Evolutionary conservation across 2,888 invertebrate species (phyloP).

Genomic region (Conomelus anceps): DNA sequence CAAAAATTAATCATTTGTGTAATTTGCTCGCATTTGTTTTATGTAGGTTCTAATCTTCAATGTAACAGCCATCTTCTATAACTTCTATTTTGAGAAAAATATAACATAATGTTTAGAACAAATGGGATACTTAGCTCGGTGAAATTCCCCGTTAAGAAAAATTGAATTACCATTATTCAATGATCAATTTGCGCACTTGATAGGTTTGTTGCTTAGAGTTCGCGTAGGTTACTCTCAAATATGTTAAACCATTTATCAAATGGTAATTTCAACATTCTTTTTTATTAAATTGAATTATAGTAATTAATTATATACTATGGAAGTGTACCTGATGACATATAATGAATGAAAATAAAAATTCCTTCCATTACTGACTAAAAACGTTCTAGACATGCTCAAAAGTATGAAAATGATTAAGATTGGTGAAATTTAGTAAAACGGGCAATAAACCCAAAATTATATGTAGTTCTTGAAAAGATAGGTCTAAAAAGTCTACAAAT

Average conservation of each 20-base stretch:
- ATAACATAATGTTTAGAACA: too few species aligned
- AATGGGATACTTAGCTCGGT: too few species aligned
- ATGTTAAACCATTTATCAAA: neutral
- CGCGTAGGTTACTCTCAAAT: neutral
- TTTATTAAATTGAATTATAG: neutral
- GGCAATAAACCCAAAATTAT: neutral
- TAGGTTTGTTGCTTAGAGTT: neutral
- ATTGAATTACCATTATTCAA: neutral
- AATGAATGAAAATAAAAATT: neutral
- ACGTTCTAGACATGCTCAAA: neutral
- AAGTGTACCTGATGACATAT: neutral
- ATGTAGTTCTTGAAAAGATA: neutral
- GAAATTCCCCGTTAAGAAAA: neutral
- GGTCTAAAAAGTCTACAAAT: neutral
- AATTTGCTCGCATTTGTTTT: too few species aligned
- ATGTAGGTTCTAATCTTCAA: too few species aligned
- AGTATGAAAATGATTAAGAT: neutral
- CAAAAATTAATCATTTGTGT: too few species aligned
- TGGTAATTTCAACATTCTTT: neutral
- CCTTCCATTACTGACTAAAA: neutral
- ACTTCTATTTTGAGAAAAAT: too few species aligned
- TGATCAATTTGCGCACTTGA: neutral
- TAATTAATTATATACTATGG: neutral
- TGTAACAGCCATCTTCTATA: too few species aligned
- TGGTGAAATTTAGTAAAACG: neutral